Percentiles rank a stretch among this genome's conserved stretches.
Conservation (phyloP, 37 sponge, comb jelly and placozoan genomes). For the Oscarella lobularis region DNA sequence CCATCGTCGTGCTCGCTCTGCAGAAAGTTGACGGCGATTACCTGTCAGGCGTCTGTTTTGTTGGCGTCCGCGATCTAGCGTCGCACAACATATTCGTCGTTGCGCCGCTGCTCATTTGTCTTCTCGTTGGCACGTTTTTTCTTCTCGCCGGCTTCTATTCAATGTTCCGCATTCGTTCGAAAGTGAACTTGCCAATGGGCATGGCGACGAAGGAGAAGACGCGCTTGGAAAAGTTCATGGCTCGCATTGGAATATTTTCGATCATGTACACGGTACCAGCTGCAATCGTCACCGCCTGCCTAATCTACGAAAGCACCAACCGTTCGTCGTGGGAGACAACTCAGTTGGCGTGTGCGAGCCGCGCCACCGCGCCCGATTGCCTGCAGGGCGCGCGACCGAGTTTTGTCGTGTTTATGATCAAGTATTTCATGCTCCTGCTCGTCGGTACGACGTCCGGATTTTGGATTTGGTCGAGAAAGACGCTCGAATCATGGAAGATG, state of each 20-base stretch:
- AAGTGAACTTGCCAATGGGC: conserved; percentile 40
- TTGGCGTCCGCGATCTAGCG: conserved; percentile 21
- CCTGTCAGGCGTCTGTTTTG: conserved; percentile 55
- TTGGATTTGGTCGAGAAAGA: conserved; percentile 88
- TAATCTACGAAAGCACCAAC: conserved; percentile 38
- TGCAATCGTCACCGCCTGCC: conserved; percentile 48
- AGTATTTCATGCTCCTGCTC: conserved; percentile 54
- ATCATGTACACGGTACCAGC: conserved; percentile 73
- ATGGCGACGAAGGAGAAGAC: conserved; percentile 16
- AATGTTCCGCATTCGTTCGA: conserved; percentile 23
- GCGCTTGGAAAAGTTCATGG: conserved; percentile 64
- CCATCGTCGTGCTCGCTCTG: conserved; percentile 24
- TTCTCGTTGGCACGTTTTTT: conserved; percentile 28
- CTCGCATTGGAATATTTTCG: conserved; percentile 76
- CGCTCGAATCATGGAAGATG: conserved; percentile 43
- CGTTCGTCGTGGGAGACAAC: conserved; percentile 26
- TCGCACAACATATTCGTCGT: conserved; percentile 42
- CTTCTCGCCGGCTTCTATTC: conserved; percentile 40
- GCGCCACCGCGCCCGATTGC: background rate
- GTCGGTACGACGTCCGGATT: conserved; percentile 55
- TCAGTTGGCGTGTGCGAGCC: background rate
- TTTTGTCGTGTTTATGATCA: conserved; percentile 27
- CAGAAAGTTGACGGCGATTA: conserved; percentile 46
- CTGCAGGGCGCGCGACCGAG: background rate
- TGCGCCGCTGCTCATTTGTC: conserved; percentile 28